phyloP scores from a whole-genome alignment of 2,113 vertebrate species.

The Propithecus coquereli region DNA sequence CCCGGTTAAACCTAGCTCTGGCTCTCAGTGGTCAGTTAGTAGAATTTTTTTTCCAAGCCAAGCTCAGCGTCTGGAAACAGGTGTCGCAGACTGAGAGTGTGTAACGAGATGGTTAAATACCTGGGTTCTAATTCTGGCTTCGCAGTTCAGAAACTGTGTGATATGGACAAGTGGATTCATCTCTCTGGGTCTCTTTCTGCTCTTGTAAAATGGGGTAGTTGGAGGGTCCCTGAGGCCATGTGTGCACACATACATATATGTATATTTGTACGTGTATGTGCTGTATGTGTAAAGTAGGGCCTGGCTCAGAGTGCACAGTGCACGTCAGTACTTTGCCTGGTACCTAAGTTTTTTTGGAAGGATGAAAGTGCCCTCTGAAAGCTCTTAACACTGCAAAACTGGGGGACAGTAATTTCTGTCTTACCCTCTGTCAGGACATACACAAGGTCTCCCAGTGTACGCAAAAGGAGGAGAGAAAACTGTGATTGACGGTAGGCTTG shows the following conservation, averaged over 20 bases:
- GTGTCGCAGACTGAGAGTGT: not conserved
- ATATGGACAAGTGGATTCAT: not conserved
- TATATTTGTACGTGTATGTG: not conserved
- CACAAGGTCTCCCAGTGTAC: not conserved
- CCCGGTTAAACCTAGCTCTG: not conserved
- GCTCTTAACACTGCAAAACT: not conserved
- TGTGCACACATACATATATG: not conserved
- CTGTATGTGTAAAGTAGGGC: not conserved
- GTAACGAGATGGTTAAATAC: not conserved
- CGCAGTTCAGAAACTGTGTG: constrained; percentile 12
- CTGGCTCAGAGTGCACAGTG: not conserved
- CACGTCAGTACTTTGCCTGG: not conserved
- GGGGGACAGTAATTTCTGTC: not conserved
- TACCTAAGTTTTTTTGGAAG: not conserved
- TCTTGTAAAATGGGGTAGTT: not conserved
- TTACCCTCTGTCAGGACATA: not conserved
- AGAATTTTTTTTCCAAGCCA: constrained; percentile 38
- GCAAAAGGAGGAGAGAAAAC: not conserved
- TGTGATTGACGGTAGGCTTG: not conserved
- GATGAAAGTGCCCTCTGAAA: not conserved
- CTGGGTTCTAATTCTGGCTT: not conserved
- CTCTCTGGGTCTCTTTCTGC: not conserved
- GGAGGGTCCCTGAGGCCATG: not conserved
- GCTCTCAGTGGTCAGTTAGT: not conserved
- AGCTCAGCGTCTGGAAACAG: not conserved